Evolutionary conservation across 2,888 invertebrate genomes (phyloP).

Genomic region (Lithodes maja): DNA sequence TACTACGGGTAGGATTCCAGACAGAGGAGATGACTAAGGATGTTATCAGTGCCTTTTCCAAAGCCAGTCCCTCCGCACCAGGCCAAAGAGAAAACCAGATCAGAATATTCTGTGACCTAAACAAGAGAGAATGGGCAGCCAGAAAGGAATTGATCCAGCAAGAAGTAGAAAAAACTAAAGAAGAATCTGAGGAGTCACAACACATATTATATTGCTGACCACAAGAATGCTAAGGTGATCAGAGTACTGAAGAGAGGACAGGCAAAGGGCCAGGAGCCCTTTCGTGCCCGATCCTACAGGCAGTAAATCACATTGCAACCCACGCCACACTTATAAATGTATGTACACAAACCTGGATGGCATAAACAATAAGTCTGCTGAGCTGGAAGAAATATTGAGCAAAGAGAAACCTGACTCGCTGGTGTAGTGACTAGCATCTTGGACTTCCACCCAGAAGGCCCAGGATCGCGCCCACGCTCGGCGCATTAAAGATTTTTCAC

Average conservation of each 20-base stretch:
- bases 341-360: too few species aligned
- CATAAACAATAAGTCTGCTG: too few species aligned
- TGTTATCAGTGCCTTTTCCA: neutral
- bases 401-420: too few species aligned
- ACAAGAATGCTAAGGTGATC: neutral
- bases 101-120: neutral
- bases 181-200: constrained; percentile 2
- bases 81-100: neutral
- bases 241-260: neutral
- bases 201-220: neutral
- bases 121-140: neutral
- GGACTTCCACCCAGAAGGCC: too few species aligned
- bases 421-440: neutral
- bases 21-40: neutral
- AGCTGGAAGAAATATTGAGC: too few species aligned
- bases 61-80: neutral
- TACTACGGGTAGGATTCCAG: neutral
- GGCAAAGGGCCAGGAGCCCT: neutral
- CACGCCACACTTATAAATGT: too few species aligned
- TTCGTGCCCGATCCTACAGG: neutral
- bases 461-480: too few species aligned
- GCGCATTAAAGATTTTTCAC: too few species aligned
- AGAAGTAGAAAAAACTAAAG: neutral
- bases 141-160: neutral
- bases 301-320: neutral